Evolutionary conservation across 2,797 vertebrate genomes (phyloP).

Genomic region (Malacoctenus gilli): DNA sequence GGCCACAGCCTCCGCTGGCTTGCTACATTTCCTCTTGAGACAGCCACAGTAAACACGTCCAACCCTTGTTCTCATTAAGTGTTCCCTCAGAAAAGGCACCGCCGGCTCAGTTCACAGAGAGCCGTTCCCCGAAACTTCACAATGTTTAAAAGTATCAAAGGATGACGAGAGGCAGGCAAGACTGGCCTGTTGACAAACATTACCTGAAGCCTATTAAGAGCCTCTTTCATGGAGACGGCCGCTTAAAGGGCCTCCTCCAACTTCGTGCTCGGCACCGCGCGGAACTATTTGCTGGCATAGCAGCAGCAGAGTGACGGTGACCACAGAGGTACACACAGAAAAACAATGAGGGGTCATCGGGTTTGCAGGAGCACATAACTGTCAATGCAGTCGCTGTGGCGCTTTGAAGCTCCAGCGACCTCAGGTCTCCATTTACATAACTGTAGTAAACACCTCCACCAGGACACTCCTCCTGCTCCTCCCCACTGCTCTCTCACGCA

Average conservation of each 20-base stretch:
- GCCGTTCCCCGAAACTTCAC: neutral
- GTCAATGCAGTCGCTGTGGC: slow-evolving; percentile 32
- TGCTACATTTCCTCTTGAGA: neutral
- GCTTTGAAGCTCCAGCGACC: slow-evolving; percentile 35
- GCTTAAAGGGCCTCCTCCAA: too few species aligned
- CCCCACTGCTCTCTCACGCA: neutral
- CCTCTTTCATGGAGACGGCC: too few species aligned
- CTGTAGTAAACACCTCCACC: slow-evolving; percentile 37
- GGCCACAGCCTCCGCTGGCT: neutral
- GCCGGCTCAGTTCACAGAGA: neutral
- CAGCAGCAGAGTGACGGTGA: slow-evolving; percentile 8
- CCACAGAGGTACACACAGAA: slow-evolving; percentile 27
- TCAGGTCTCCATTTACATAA: slow-evolving; percentile 34
- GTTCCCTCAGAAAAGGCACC: neutral
- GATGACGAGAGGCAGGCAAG: neutral
- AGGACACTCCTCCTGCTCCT: neutral
- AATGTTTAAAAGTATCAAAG: neutral
- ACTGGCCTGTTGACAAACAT: neutral
- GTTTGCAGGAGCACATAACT: slow-evolving; percentile 25
- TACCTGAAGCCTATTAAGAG: neutral
- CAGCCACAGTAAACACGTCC: neutral
- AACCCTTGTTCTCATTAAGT: neutral
- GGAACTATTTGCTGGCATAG: slow-evolving; percentile 5
- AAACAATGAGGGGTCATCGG: slow-evolving; percentile 12
- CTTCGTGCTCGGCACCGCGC: neutral